A percentile compares a stretch with the other conserved stretches of the same genome.
These are phyloP conservation scores for Psilopogon haemacephalus DNA, from an alignment of 2,113 vertebrate species.

Conservation along the genomic window DNA sequence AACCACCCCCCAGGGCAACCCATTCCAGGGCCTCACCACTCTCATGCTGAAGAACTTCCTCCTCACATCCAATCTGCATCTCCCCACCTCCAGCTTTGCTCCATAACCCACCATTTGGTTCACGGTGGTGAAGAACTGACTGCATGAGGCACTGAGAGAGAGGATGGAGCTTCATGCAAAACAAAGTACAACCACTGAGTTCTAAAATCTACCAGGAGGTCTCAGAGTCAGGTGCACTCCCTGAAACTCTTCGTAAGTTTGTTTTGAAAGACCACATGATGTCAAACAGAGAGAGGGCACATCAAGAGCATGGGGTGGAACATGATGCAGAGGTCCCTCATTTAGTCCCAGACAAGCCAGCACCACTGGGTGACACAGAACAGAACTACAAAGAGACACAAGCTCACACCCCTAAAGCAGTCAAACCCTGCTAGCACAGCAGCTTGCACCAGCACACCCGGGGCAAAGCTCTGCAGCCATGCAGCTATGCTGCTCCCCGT, in stretches of 20 bases:
- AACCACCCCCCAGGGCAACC: no score
- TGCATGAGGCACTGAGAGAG: background rate
- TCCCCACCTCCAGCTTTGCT: no score
- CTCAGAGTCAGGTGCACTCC: background rate
- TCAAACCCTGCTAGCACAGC: background rate
- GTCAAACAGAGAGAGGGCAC: background rate
- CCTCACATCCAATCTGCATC: no score
- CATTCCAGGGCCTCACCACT: no score
- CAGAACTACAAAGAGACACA: rapidly evolving
- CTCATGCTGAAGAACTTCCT: no score
- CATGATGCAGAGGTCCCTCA: background rate
- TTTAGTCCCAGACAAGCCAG: background rate
- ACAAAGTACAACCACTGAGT: background rate
- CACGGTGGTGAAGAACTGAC: background rate
- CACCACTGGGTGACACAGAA: rapidly evolving
- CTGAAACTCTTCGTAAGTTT: background rate
- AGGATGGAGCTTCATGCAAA: background rate
- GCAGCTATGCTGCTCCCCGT: background rate
- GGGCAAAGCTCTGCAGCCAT: rapidly evolving
- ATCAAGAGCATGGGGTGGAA: background rate
- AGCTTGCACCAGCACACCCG: rapidly evolving
- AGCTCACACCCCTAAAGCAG: background rate
- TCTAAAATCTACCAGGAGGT: background rate
- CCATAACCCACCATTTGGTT: no score
- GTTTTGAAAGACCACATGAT: background rate